Base-by-base conservation (phyloP, 2,797 vertebrate genomes). In the Syngnathus acus region DNA sequence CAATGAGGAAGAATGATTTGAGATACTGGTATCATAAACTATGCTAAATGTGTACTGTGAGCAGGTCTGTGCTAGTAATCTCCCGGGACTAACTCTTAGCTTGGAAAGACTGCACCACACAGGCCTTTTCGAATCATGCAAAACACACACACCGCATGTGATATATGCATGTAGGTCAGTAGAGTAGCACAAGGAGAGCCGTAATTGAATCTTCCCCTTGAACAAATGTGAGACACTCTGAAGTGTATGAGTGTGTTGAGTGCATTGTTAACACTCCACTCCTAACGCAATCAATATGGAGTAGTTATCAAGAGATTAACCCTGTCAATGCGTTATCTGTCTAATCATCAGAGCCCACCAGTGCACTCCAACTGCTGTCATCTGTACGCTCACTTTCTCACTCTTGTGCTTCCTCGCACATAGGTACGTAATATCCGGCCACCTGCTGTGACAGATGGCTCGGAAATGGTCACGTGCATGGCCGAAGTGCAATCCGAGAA, bases 121-220 rank as follows among this genome's bases (percentile, higher is more conserved):
- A 32, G 3, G 21, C 19, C 43, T 23, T 11, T 21, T 57, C 4
- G 32, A 69, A 69, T 50, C 47, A 5, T 38, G 37, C 1, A 75
- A 16, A 48, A 72, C 14, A 71, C 45, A 60, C 45, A 3, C n/a
- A 26, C 57, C 66, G 65, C 72, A 39, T 58, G 48, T 79, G 72
- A 85, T 81, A 60, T 73, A 84, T 86, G 81, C 77, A 88, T 85
- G 67, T 88, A 82, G 86, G 86, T 86, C 83, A 88, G 84, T 83
- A 72, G 86, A 88, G 84, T 83, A 72, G 86, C 82, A 75, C 85
- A 78, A 75, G 74, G 75, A 79, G 66, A 54, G 75, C 37, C 74
- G 73, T 75, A 66, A 70, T 71, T 64, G 67, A 80, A 66, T 62
- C 66, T 72, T 81, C 64, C 69, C 69, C 65, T 64, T 1, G 58